Percentiles rank a stretch among this genome's conserved stretches.
Evolutionary conservation across 37 sponge, comb jelly and placozoan genomes (phyloP).

Genomic region (Crambe crambe): DNA sequence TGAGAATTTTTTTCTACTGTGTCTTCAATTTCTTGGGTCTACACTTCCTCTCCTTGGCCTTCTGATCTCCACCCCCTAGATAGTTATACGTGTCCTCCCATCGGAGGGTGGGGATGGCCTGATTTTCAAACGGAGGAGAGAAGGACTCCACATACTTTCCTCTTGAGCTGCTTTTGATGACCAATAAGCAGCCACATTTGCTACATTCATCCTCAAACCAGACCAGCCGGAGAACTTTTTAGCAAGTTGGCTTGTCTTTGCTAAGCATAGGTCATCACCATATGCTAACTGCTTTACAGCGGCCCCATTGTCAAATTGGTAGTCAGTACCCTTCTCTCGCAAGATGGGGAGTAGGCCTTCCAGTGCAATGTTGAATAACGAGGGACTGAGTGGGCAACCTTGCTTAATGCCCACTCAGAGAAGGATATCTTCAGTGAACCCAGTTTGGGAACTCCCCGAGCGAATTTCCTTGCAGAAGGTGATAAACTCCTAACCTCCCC

Average conservation of each 20-base stretch:
- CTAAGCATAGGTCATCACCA: constrained; percentile 16
- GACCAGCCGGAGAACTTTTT: constrained; percentile 16
- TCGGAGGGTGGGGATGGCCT: no score
- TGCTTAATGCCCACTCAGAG: no score
- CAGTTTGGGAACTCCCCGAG: neutral
- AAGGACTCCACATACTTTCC: neutral
- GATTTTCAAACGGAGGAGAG: neutral
- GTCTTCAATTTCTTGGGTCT: no score
- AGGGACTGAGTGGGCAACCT: no score
- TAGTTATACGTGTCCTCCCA: no score
- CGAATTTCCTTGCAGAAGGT: constrained; percentile 32
- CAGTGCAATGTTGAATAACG: constrained; percentile 25
- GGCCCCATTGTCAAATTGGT: neutral
- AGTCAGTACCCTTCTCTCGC: neutral
- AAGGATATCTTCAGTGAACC: neutral
- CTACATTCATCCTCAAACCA: constrained; percentile 13
- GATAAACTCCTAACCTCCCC: neutral
- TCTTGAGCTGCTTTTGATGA: neutral
- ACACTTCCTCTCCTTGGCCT: no score
- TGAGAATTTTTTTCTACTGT: no score
- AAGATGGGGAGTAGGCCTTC: constrained; percentile 20
- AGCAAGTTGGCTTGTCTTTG: constrained; percentile 9
- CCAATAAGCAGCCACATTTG: constrained; percentile 26
- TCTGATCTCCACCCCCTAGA: no score
- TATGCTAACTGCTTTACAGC: neutral